These are phyloP conservation scores for Amiota mariae DNA, from an alignment of 2,888 invertebrate genomes.

Conservation along the genomic window DNA sequence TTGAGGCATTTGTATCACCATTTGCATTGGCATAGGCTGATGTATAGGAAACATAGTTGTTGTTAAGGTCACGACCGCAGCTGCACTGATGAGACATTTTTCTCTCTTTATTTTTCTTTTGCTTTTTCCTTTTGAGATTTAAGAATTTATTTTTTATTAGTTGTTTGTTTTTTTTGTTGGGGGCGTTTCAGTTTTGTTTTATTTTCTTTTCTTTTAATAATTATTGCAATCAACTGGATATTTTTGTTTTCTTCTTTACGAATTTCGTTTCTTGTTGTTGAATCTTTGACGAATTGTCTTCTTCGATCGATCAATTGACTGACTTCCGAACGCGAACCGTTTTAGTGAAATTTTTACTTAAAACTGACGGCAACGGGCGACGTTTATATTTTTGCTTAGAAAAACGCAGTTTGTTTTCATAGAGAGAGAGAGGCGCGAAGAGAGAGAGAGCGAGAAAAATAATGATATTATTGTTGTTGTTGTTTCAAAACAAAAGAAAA, in stretches of 20 bases:
- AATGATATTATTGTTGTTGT: neutral
- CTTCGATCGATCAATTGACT: too few relatives aligned
- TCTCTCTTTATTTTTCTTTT: constrained; percentile 45
- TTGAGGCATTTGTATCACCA: constrained; percentile 63
- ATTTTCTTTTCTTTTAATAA: neutral
- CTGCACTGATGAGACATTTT: constrained; percentile 74
- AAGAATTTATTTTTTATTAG: neutral
- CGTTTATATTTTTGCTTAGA: constrained; percentile 29
- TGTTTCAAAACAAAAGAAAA: constrained; percentile 22
- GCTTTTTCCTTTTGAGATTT: constrained; percentile 4
- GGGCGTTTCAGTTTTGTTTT: neutral
- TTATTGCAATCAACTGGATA: neutral
- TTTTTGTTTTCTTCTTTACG: constrained; percentile 30
- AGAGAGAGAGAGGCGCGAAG: neutral
- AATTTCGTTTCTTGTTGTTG: constrained; percentile 6
- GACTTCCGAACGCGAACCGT: constrained; percentile 44
- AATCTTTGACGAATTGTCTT: too few relatives aligned
- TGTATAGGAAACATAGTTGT: constrained; percentile 73
- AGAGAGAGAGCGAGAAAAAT: neutral
- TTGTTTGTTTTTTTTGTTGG: constrained; percentile 8
- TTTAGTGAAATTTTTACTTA: constrained; percentile 59
- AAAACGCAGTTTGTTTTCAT: neutral
- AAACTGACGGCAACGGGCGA: constrained; percentile 48
- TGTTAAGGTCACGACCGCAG: constrained; percentile 74
- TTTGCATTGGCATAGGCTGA: constrained; percentile 72